Conservation (phyloP, 2,113 vertebrate genomes). For the Spermophilus dauricus region DNA sequence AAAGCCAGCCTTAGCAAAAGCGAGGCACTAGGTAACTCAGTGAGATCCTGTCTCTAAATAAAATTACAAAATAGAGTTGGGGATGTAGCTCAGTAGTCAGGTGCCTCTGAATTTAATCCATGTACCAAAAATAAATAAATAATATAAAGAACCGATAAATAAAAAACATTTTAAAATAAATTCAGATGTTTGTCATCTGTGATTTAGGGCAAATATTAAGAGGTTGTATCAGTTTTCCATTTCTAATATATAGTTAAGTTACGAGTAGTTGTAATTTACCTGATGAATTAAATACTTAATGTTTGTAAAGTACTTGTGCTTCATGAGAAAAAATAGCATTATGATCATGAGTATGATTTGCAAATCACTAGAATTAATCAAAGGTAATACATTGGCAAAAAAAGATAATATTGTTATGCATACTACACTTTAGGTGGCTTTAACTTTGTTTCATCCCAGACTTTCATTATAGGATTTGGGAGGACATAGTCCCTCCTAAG, state of each 20-base stretch:
- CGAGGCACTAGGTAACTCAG: too few species aligned
- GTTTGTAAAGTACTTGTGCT: slow-evolving; percentile 22
- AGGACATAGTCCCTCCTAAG: not conserved
- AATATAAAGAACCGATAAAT: too few species aligned
- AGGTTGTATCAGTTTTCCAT: not conserved
- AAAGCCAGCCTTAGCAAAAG: too few species aligned
- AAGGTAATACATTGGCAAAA: not conserved
- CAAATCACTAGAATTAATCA: not conserved
- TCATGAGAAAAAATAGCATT: slow-evolving; percentile 53
- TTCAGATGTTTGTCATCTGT: slow-evolving; percentile 39
- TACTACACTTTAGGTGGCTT: not conserved
- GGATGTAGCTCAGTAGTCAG: too few species aligned
- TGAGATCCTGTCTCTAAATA: too few species aligned
- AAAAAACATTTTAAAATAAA: not conserved
- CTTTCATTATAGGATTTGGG: not conserved
- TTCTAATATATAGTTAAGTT: slow-evolving; percentile 55
- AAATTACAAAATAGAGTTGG: too few species aligned
- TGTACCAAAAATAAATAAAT: too few species aligned
- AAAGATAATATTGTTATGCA: slow-evolving; percentile 10
- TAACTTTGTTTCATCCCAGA: slow-evolving; percentile 38
- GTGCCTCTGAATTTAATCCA: too few species aligned
- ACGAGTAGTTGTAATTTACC: slow-evolving; percentile 22
- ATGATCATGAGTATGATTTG: not conserved
- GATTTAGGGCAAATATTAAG: slow-evolving; percentile 50
- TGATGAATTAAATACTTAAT: slow-evolving; percentile 57